A percentile compares a stretch with the other conserved stretches of the same genome.
These are phyloP conservation scores for Seriola dumerili DNA, from an alignment of 2,113 vertebrate species.

Conservation along the genomic window DNA sequence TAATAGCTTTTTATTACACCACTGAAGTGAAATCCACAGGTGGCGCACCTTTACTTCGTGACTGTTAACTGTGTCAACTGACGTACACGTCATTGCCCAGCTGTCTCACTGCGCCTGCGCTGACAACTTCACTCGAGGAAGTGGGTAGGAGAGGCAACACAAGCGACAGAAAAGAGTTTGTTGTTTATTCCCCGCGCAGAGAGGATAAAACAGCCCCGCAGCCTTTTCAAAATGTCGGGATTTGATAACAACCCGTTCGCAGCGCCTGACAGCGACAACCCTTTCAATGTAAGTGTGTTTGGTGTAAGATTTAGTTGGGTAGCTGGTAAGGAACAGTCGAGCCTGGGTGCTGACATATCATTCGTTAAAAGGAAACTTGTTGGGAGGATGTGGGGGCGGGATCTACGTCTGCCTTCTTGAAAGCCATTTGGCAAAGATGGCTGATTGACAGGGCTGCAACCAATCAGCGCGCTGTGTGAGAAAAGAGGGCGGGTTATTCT, in stretches of 20 bases:
- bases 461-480: constrained; percentile 26
- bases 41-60: not conserved
- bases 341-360: constrained; percentile 40
- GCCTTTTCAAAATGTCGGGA: constrained; percentile 84
- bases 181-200: constrained; percentile 47
- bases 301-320: not conserved
- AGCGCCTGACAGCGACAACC: constrained; percentile 88
- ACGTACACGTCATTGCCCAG: constrained; percentile 20
- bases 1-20: too few species aligned
- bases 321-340: not conserved
- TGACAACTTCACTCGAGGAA: constrained; percentile 65
- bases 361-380: constrained; percentile 62
- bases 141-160: constrained; percentile 51
- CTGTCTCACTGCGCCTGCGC: constrained; percentile 67
- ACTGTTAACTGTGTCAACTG: not conserved
- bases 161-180: constrained; percentile 33
- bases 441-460: constrained; percentile 32
- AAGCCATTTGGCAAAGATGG: constrained; percentile 31
- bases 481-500: constrained; percentile 12
- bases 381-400: constrained; percentile 57
- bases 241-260: constrained; percentile 92
- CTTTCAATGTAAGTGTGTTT: constrained; percentile 88
- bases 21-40: not conserved
- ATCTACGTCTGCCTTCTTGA: not conserved
- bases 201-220: constrained; percentile 20